Evolutionary conservation across 2,888 invertebrate genomes (phyloP).

Genomic region (Arge pagana): DNA sequence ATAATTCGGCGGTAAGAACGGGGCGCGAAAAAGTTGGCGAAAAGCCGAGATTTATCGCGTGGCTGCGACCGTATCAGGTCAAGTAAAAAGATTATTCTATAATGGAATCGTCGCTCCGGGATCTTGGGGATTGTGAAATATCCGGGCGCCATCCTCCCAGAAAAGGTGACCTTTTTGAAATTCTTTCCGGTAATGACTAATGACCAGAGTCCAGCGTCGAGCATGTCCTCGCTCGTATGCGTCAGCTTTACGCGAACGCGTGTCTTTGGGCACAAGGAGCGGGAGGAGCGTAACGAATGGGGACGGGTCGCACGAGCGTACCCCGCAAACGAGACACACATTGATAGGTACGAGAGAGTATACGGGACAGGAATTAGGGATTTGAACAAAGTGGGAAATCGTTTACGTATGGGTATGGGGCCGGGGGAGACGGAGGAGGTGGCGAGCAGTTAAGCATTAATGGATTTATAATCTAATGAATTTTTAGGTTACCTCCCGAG

Average conservation of each 20-base stretch:
- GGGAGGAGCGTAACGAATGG: too few relatives aligned
- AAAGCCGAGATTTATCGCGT: too few relatives aligned
- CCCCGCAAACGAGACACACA: not conserved
- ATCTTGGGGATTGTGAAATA: not conserved
- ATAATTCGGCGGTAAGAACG: too few relatives aligned
- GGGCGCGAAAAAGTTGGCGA: too few relatives aligned
- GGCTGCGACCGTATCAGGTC: too few relatives aligned
- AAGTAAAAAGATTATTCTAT: not conserved
- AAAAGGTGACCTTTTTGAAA: not conserved
- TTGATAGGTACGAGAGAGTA: not conserved
- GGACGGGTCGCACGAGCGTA: too few relatives aligned
- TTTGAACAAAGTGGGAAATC: slow-evolving; percentile 22
- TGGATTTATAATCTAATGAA: slow-evolving; percentile 56
- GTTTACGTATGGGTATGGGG: slow-evolving; percentile 21
- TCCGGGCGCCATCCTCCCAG: not conserved
- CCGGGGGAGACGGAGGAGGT: slow-evolving; percentile 31
- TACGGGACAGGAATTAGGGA: slow-evolving; percentile 16
- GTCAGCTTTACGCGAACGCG: not conserved
- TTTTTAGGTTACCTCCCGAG: slow-evolving; percentile 47
- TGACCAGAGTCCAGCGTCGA: not conserved
- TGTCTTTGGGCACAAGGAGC: not conserved
- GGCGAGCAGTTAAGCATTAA: slow-evolving; percentile 50
- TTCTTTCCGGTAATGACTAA: not conserved
- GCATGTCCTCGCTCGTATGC: not conserved
- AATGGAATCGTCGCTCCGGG: not conserved